A percentile compares a stretch with the other conserved stretches of the same genome.
These are phyloP conservation scores for Crepidodera aurea DNA, from an alignment of 2,888 invertebrate genomes.

Conservation along the genomic window DNA sequence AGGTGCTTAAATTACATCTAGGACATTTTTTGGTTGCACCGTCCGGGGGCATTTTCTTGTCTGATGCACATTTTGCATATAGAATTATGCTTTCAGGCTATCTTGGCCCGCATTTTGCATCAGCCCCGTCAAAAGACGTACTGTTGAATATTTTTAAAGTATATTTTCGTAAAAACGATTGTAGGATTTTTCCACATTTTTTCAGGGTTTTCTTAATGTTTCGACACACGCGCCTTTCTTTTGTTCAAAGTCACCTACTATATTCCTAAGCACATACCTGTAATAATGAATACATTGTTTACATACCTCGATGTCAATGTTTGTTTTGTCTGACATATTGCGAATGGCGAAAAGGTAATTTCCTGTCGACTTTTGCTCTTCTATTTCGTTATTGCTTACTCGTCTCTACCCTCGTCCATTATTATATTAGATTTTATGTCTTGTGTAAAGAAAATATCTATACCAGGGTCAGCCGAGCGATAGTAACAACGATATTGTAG, in stretches of 20 bases:
- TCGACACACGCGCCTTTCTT: constrained; percentile 20
- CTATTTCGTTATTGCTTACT: constrained; percentile 43
- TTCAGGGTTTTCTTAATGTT: too few relatives aligned
- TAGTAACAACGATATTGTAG: too few relatives aligned
- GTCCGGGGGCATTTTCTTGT: too few relatives aligned
- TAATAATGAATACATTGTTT: constrained; percentile 56
- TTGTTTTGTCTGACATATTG: constrained; percentile 62
- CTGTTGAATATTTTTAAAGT: too few relatives aligned
- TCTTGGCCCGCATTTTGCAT: too few relatives aligned
- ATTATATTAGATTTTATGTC: constrained; percentile 35
- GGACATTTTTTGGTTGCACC: too few relatives aligned
- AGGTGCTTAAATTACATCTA: too few relatives aligned
- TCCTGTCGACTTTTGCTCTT: constrained; percentile 50
- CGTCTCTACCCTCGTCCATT: constrained; percentile 35
- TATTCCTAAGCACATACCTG: constrained; percentile 43
- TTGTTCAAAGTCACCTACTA: constrained; percentile 7
- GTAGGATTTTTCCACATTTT: too few relatives aligned
- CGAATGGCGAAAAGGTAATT: constrained; percentile 61
- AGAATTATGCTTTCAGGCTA: too few relatives aligned
- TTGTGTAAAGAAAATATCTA: constrained; percentile 18
- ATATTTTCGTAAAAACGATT: too few relatives aligned
- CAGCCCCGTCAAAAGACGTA: too few relatives aligned
- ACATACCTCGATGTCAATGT: constrained; percentile 60
- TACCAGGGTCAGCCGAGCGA: not conserved
- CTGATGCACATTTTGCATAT: too few relatives aligned